Evolutionary conservation across 2,113 vertebrate genomes (phyloP), one percentile per base, ranked within the genome.

Genomic region (Pluvianellus socialis): DNA sequence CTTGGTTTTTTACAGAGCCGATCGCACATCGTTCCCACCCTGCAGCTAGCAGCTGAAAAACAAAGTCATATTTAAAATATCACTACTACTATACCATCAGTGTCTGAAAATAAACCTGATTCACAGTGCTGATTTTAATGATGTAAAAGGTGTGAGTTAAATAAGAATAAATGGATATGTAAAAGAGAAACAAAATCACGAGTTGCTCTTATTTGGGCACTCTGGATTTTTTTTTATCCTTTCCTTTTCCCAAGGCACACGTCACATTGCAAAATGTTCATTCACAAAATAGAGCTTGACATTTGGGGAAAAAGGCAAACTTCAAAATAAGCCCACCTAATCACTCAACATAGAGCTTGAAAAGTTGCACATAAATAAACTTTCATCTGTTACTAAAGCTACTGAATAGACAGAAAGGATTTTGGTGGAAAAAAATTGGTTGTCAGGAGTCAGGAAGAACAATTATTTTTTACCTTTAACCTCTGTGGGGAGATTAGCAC

Each of bases 231-330:
- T 50, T 20, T 5, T 10, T 4, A n/a, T 7, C 32, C 6, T 10
- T 66, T 63, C 67, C 40, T 73, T 40, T 81, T 77, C 45, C 72
- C 47, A 50, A 38, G 68, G 79, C 50, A 58, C 40, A 52, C 40
- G 77, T 73, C 56, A 63, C 12, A 9, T 20, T 73, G 86, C 72
- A 88, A 84, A 94, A 49, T 10, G 76, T 49, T 94, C 96, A 94
- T 95, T 96, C 90, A 96, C 83, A 96, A 91, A 95, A 88, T 22
- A 79, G 72, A 93, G 75, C 33, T 32, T 91, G 79, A 88, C 83
- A 87, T 90, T 40, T 86, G 45, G 44, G 79, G 86, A 84, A 95
- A 88, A 86, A 86, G 88, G 90, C 3, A 20, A 66, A 90, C 77
- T 92, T 74, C 5, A 9, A 65, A 93, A 90, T 73, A 77, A 91